Evolutionary conservation across 2,797 vertebrate genomes (phyloP).

Genomic region (Coregonus sp.): DNA sequence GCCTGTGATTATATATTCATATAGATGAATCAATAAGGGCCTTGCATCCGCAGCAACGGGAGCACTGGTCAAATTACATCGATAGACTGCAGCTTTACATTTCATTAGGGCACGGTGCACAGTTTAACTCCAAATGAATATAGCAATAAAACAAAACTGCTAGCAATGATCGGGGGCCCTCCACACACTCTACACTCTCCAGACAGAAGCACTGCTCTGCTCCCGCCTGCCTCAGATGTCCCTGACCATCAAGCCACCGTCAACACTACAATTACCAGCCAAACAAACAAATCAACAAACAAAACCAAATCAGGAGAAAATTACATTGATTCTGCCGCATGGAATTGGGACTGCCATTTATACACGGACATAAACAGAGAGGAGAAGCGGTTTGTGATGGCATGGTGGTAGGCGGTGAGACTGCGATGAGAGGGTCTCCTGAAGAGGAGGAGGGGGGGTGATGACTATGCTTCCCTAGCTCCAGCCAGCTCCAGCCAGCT

Average conservation of each 20-base stretch:
- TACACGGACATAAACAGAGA: background rate
- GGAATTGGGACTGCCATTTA: background rate
- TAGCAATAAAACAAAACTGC: slow-evolving; percentile 69
- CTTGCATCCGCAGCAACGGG: slow-evolving; percentile 26
- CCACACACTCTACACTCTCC: slow-evolving; percentile 12
- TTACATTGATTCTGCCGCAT: background rate
- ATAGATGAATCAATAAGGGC: slow-evolving; percentile 71
- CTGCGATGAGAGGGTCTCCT: background rate
- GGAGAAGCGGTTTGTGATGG: background rate
- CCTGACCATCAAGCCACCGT: background rate
- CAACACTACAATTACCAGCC: background rate
- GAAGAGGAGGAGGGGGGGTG: background rate
- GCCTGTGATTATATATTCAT: slow-evolving; percentile 74
- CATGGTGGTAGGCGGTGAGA: background rate
- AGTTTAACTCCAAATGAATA: slow-evolving; percentile 71
- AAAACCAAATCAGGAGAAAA: background rate
- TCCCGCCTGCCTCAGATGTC: background rate
- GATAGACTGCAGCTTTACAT: slow-evolving; percentile 70
- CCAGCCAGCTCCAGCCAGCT: background rate
- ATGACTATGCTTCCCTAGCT: background rate
- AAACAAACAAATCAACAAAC: background rate
- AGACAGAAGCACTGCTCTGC: background rate
- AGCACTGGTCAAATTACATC: slow-evolving; percentile 39
- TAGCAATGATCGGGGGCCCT: slow-evolving; percentile 39
- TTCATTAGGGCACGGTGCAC: slow-evolving; percentile 70